Conservation (phyloP, 2,797 vertebrate genomes). For the Schizopygopsis pylzovi region DNA sequence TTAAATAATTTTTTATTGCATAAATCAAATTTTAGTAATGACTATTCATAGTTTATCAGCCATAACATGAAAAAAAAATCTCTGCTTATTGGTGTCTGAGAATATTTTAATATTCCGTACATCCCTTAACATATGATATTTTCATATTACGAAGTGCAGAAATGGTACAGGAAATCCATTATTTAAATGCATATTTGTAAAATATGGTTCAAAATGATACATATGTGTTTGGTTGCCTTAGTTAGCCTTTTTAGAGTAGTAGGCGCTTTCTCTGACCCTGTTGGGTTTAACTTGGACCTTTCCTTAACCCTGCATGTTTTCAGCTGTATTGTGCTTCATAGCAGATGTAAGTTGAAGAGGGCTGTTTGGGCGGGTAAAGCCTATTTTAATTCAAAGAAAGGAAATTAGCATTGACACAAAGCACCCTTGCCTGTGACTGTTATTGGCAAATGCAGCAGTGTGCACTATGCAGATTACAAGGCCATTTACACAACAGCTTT, state of each 20-base stretch:
- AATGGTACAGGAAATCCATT: neutral
- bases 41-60: neutral
- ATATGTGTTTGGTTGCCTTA: neutral
- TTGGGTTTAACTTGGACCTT: neutral
- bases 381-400: slow-evolving; percentile 40
- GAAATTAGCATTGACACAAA: slow-evolving; percentile 36
- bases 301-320: slow-evolving; percentile 10
- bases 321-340: slow-evolving; percentile 43
- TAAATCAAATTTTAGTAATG: neutral
- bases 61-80: neutral
- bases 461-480: neutral
- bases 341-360: slow-evolving; percentile 61
- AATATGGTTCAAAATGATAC: neutral
- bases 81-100: neutral
- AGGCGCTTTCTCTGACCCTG: neutral
- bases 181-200: neutral
- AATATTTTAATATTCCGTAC: neutral
- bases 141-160: neutral
- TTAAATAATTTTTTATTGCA: neutral
- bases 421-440: slow-evolving; percentile 1
- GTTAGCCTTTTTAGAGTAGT: neutral
- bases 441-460: neutral
- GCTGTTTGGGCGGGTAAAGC: slow-evolving; percentile 6
- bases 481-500: neutral
- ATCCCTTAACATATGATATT: neutral